These are phyloP conservation scores for Sphinx pinastri DNA, from an alignment of 2,888 invertebrate genomes.

Conservation along the genomic window DNA sequence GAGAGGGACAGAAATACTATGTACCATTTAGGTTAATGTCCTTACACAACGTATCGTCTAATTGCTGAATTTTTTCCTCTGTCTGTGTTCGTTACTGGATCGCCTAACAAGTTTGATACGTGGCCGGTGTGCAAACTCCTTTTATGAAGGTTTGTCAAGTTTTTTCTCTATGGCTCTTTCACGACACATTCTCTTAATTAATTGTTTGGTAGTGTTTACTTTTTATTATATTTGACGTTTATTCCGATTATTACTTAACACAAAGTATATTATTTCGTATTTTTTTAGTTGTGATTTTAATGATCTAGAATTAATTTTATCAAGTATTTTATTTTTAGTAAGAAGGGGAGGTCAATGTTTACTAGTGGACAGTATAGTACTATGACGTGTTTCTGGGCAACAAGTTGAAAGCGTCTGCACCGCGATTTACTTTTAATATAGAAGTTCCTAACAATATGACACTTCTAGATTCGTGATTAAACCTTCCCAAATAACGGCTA, in stretches of 20 bases:
- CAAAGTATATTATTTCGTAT: background rate
- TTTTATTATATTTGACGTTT: background rate
- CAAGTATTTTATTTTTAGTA: too few species aligned
- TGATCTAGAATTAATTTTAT: too few species aligned
- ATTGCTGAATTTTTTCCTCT: constrained; percentile 58
- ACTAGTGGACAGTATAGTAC: too few species aligned
- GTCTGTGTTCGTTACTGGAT: constrained; percentile 28
- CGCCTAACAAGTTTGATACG: constrained; percentile 47
- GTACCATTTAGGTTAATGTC: constrained; percentile 63
- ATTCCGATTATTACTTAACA: background rate
- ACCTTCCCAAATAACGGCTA: background rate
- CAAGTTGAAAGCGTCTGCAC: too few species aligned
- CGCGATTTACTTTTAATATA: too few species aligned
- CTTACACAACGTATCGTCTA: constrained; percentile 65
- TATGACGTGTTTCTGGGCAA: too few species aligned
- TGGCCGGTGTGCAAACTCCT: constrained; percentile 43
- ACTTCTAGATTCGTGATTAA: too few species aligned
- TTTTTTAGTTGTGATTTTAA: background rate
- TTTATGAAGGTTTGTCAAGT: constrained; percentile 44
- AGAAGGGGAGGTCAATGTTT: too few species aligned
- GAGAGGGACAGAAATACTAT: constrained; percentile 49
- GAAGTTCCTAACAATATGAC: too few species aligned
- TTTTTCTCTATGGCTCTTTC: constrained; percentile 20
- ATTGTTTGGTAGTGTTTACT: background rate
- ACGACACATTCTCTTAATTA: background rate